Evolutionary conservation across 2,888 invertebrate genomes (phyloP), one percentile per base, ranked within the genome.

Genomic region (Tiliacea aurago): DNA sequence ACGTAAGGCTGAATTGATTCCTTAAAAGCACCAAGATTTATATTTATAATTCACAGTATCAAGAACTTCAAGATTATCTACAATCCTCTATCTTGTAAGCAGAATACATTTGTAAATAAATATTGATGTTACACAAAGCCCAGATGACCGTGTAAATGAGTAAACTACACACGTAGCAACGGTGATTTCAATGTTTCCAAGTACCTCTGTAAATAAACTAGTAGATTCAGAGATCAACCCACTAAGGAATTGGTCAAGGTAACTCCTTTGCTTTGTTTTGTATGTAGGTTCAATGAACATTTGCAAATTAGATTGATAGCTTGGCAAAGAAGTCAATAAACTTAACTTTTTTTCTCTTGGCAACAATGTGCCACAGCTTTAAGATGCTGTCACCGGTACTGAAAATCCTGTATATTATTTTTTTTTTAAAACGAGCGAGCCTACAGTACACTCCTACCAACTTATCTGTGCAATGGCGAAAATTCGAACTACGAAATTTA

Each of bases 141-240:
- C 53, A 33, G 20, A 59, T 64, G 78, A n/a, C 47, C 63, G 55
- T 53, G 41, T 59, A 43, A 63, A 55, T 13, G 11, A 45, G 41
- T 67, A 4, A 33, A 49, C 41, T 64, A 68, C 45, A 33, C 55
- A 59, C 63, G 63, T 49, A 67, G 58, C 33, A 37, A 53, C 76
- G 18, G 58, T 59, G 55, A 76, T 55, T 55, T 18, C 68, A 55
- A 49, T 37, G 53, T 47, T 43, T 11, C 10, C 65, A 33, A 66
- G 56, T 66, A 66, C 33, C 13, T 59, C 4, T 33, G n/a, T 76
- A 53, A 67, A 78, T 78, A 81, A 76, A 67, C 47, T 43, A 78
- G 55, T 15, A 23, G 23, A 59, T 68, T 23, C n/a, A 15, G 23
- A 56, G 49, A 61, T 41, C 45, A 13, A 62, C n/a, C 41, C 68